Evolutionary conservation across 2,888 invertebrate species (phyloP).

Genomic region (Embidobia sp.): DNA sequence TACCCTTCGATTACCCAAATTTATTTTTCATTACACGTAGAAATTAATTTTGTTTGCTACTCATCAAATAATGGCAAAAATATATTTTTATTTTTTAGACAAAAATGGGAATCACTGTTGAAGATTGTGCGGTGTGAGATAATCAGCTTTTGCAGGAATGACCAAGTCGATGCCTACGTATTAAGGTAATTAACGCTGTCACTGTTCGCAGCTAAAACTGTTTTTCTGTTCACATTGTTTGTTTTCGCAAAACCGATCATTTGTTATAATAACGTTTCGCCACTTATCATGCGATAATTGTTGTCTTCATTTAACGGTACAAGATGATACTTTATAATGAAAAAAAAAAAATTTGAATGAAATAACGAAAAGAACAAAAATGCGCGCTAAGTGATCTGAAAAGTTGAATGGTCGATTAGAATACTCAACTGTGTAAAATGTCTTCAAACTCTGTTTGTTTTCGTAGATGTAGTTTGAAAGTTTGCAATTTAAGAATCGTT

Average conservation of each 20-base stretch:
- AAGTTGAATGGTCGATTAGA: too few relatives aligned
- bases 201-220: conserved; percentile 24
- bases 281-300: conserved; percentile 40
- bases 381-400: too few relatives aligned
- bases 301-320: too few relatives aligned
- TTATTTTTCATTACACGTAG: not conserved
- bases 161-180: conserved; percentile 96
- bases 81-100: conserved; percentile 85
- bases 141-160: conserved; percentile 94
- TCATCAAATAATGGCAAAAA: too few relatives aligned
- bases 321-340: too few relatives aligned
- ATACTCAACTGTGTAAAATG: too few relatives aligned
- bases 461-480: too few relatives aligned
- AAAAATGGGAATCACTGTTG: conserved; percentile 93
- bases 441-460: too few relatives aligned
- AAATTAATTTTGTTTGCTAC: not conserved
- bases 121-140: conserved; percentile 97
- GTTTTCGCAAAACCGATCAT: conserved; percentile 33
- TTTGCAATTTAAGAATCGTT: too few relatives aligned
- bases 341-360: too few relatives aligned
- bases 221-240: conserved; percentile 9
- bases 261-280: conserved; percentile 10
- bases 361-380: too few relatives aligned
- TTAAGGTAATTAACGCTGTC: conserved; percentile 87
- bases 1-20: too few relatives aligned